Evolutionary conservation across 2,113 vertebrate genomes (phyloP).

Genomic region (Natator depressus): DNA sequence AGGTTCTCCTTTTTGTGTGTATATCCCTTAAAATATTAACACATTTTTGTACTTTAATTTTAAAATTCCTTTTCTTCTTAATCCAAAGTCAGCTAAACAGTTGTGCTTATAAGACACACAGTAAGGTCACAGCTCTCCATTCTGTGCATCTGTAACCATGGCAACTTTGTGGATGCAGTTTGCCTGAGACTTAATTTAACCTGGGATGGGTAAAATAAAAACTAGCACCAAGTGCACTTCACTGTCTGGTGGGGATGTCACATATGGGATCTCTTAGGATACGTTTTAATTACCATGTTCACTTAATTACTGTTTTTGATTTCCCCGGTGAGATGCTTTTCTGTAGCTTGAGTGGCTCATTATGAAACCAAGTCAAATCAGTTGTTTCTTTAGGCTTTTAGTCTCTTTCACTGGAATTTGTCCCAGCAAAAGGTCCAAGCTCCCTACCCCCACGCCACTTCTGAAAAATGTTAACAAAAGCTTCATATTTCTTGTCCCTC

Average conservation of each 20-base stretch:
- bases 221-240: not conserved
- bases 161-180: conserved; percentile 63
- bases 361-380: conserved; percentile 27
- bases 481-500: not conserved
- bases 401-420: not conserved
- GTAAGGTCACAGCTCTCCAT: conserved; percentile 11
- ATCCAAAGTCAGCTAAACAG: conserved; percentile 8
- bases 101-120: not conserved
- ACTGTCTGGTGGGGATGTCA: not conserved
- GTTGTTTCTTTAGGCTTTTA: not conserved
- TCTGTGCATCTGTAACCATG: conserved; percentile 77
- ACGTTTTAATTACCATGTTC: conserved; percentile 56
- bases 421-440: not conserved
- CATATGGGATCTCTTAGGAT: conserved; percentile 38
- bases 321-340: conserved; percentile 52
- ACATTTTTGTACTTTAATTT: not conserved
- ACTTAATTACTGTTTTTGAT: conserved; percentile 75
- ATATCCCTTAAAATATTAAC: not conserved
- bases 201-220: conserved; percentile 29
- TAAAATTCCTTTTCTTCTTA: not conserved
- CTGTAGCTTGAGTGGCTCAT: conserved; percentile 46
- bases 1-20: not conserved
- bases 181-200: conserved; percentile 50
- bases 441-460: not conserved
- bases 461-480: not conserved